Evolutionary conservation across 2,888 invertebrate genomes (phyloP).

Genomic region (Lathronympha strigana): DNA sequence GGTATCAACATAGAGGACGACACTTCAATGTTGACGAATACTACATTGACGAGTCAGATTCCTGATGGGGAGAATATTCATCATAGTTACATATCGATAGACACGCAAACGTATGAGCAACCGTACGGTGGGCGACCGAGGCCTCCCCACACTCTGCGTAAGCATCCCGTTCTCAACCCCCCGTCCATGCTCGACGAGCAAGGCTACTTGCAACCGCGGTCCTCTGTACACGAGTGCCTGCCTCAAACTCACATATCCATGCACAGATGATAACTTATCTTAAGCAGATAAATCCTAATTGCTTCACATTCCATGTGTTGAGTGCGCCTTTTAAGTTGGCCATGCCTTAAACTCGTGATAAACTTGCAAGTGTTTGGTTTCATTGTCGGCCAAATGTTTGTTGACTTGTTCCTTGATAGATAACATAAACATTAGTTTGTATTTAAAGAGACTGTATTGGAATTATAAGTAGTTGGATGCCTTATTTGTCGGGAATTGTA

Average conservation of each 20-base stretch:
- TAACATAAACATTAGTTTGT: constrained; percentile 54
- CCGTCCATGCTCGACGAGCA: constrained; percentile 81
- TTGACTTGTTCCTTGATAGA: constrained; percentile 65
- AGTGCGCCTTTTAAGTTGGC: constrained; percentile 67
- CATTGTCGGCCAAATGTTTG: constrained; percentile 64
- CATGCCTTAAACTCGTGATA: constrained; percentile 75
- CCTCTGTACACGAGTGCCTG: constrained; percentile 79
- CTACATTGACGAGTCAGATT: constrained; percentile 85
- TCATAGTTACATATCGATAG: constrained; percentile 88
- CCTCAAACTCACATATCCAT: constrained; percentile 78
- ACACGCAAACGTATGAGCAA: constrained; percentile 82
- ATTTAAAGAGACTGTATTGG: constrained; percentile 38
- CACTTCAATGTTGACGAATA: constrained; percentile 85
- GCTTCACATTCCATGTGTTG: constrained; percentile 81
- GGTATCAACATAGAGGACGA: constrained; percentile 84
- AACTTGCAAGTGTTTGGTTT: constrained; percentile 60
- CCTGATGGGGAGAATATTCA: constrained; percentile 86
- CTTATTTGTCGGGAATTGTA: constrained; percentile 37
- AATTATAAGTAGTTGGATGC: constrained; percentile 36
- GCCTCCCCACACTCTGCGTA: constrained; percentile 76
- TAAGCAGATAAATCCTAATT: constrained; percentile 74
- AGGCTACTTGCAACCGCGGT: constrained; percentile 81
- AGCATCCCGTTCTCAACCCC: constrained; percentile 73
- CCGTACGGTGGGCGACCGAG: constrained; percentile 77
- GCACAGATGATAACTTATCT: constrained; percentile 81